These are phyloP conservation scores for Strix aluco DNA, from an alignment of 2,113 vertebrate genomes.

Conservation along the genomic window DNA sequence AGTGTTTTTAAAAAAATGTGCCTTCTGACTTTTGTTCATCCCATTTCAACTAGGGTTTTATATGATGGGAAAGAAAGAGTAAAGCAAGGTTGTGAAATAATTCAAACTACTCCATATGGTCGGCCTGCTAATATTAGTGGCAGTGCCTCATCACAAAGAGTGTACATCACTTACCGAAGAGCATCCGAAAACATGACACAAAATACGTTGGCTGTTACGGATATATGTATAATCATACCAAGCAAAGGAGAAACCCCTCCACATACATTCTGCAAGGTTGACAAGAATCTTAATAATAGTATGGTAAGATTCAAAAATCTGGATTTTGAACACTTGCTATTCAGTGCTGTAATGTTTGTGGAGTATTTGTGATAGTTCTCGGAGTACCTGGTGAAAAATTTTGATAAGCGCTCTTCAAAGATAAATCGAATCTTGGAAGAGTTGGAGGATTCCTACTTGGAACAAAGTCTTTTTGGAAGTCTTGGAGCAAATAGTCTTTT, in stretches of 20 bases:
- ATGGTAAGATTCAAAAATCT: constrained; percentile 82
- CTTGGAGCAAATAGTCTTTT: neutral
- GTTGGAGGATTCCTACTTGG: neutral
- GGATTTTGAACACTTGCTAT: neutral
- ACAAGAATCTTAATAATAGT: constrained; percentile 97
- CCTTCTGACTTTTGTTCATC: neutral
- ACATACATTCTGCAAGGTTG: constrained; percentile 96
- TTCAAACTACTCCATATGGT: constrained; percentile 92
- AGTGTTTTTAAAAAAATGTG: neutral
- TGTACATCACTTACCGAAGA: constrained; percentile 94
- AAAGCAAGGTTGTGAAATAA: constrained; percentile 94
- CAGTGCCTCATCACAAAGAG: constrained; percentile 89
- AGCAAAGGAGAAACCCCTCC: constrained; percentile 96
- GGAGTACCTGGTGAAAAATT: neutral
- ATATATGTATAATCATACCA: constrained; percentile 94
- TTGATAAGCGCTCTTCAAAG: neutral
- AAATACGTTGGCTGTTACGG: constrained; percentile 91
- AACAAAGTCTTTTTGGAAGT: neutral
- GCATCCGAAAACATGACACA: constrained; percentile 89
- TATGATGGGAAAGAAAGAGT: constrained; percentile 97
- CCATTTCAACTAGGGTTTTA: constrained; percentile 79
- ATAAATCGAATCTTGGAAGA: neutral
- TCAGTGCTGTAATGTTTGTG: neutral
- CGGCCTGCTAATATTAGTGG: constrained; percentile 92
- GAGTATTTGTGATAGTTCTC: neutral